A percentile compares a stretch with the other conserved stretches of the same genome.
phyloP scores from a whole-genome alignment of 2,113 vertebrate species.

The Grallaria varia region DNA sequence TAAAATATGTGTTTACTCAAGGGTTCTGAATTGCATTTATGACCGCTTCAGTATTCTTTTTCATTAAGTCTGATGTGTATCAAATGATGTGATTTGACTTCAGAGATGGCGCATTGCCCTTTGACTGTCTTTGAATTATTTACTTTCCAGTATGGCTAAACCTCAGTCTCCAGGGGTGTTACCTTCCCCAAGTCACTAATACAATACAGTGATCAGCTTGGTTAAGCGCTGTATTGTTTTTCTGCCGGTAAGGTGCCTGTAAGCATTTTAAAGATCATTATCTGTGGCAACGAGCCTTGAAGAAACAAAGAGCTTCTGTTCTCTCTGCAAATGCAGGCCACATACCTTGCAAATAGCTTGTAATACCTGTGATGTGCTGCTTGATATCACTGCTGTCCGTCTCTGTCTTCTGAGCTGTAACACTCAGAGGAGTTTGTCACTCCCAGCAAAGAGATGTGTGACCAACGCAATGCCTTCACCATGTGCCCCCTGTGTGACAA shows the following conservation, averaged over 20 bases:
- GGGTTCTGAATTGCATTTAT: not conserved
- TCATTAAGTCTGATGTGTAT: not conserved
- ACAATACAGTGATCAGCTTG: not conserved
- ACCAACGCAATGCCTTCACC: conserved; percentile 87
- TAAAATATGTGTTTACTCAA: not conserved
- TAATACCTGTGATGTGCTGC: not conserved
- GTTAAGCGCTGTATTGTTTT: not conserved
- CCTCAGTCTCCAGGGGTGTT: not conserved
- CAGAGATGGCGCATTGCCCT: not conserved
- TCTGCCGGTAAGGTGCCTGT: not conserved
- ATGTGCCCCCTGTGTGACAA: conserved; percentile 98
- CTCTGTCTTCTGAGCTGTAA: not conserved
- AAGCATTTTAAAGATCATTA: not conserved
- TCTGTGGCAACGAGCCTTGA: not conserved
- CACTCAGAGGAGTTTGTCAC: not conserved
- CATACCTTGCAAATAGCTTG: not conserved
- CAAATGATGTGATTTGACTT: not conserved
- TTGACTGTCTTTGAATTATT: not conserved
- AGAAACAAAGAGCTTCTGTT: not conserved
- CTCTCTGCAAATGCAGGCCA: not conserved
- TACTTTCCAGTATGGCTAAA: not conserved
- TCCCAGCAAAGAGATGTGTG: conserved; percentile 93
- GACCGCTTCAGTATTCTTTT: not conserved
- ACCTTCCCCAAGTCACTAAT: not conserved
- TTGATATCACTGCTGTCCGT: not conserved